Percentiles rank a stretch among this genome's conserved stretches.
Conservation (phyloP, 2,113 vertebrate genomes). For the Hypanus sabinus region DNA sequence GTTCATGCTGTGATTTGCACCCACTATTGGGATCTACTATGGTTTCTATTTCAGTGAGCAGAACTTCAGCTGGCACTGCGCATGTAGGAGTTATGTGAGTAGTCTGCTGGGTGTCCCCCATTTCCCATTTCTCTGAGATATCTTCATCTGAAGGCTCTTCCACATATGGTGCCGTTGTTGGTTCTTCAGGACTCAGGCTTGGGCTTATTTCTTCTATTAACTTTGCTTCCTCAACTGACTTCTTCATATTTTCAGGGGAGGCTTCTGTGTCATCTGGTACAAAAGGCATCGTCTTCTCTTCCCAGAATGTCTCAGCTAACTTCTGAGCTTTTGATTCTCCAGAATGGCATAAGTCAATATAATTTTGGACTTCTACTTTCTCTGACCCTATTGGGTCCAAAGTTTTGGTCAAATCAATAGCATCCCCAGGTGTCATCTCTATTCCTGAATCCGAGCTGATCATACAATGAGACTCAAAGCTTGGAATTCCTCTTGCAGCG, state of each 20-base stretch:
- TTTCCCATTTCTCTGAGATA: constrained; percentile 58
- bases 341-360: constrained; percentile 85
- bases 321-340: constrained; percentile 60
- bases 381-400: constrained; percentile 65
- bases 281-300: constrained; percentile 54
- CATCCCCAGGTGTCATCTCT: constrained; percentile 77
- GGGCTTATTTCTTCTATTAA: constrained; percentile 40
- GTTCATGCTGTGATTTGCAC: constrained; percentile 49
- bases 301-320: constrained; percentile 45
- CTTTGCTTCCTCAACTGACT: constrained; percentile 41
- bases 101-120: constrained; percentile 53
- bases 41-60: constrained; percentile 64
- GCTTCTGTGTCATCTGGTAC: constrained; percentile 47
- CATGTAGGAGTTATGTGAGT: constrained; percentile 40
- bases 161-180: constrained; percentile 57
- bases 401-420: constrained; percentile 66
- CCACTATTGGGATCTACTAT: constrained; percentile 44
- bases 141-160: constrained; percentile 70
- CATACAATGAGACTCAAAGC: constrained; percentile 61
- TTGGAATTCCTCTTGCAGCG: constrained; percentile 59
- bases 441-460: constrained; percentile 77
- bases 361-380: constrained; percentile 82
- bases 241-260: constrained; percentile 45
- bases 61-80: constrained; percentile 75
- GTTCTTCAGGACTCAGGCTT: constrained; percentile 46